Conservation (phyloP, 1,140 invertebrate genomes). For the Magallana ariakensis region DNA sequence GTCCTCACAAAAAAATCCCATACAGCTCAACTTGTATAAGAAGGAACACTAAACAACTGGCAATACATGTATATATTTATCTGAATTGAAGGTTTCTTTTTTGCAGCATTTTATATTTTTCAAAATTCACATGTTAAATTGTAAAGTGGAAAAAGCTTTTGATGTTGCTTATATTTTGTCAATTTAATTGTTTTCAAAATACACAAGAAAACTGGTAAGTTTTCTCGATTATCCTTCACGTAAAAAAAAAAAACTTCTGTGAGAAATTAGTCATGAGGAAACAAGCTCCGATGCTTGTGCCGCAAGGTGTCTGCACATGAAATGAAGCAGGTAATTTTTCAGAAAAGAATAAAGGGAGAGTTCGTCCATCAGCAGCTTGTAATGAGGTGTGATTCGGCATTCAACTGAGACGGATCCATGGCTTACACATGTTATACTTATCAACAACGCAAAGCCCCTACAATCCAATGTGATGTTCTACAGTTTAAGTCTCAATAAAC, state of each 20-base stretch:
- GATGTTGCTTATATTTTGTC: too few relatives aligned
- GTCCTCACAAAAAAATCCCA: too few relatives aligned
- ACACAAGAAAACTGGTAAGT: neutral
- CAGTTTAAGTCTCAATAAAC: constrained; percentile 36
- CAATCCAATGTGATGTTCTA: neutral
- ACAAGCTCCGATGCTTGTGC: neutral
- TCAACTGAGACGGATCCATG: constrained; percentile 6
- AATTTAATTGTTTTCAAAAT: too few relatives aligned
- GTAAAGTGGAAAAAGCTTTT: too few relatives aligned
- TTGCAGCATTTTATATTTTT: too few relatives aligned
- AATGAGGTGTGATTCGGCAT: constrained; percentile 25
- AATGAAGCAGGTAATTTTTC: constrained; percentile 36
- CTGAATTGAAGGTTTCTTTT: too few relatives aligned
- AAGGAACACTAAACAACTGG: too few relatives aligned
- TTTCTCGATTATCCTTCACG: constrained; percentile 3
- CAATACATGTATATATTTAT: too few relatives aligned
- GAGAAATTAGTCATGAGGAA: neutral
- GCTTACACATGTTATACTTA: constrained; percentile 9
- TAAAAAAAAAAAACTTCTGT: neutral
- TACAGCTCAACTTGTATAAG: too few relatives aligned
- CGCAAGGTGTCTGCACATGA: constrained; percentile 29
- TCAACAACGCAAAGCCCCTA: constrained; percentile 3
- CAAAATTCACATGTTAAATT: too few relatives aligned
- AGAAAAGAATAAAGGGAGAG: constrained; percentile 9
- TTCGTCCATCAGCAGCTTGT: constrained; percentile 19